Base-by-base conservation (phyloP, 2,113 vertebrate genomes). In the Mystacornis crossleyi region DNA sequence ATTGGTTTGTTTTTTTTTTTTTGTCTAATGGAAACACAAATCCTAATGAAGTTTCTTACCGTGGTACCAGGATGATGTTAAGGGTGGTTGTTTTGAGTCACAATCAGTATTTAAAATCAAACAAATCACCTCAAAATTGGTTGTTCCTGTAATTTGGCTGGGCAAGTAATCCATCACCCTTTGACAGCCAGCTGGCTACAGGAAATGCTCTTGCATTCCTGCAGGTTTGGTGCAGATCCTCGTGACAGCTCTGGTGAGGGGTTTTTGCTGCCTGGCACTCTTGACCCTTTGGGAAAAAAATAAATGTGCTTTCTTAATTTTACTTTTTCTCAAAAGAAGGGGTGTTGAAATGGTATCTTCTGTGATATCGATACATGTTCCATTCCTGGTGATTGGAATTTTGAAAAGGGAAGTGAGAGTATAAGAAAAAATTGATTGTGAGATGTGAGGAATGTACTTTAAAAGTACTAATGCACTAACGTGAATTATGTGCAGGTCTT, bases 1-100 rank as follows among this genome's bases (percentile, higher is more conserved):
- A 16, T 70, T 40, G 18, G 0, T 0, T 0, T n/a, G n/a, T n/a
- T n/a, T n/a, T n/a, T n/a, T n/a, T n/a, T 9, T 50, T 72, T 82
- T 29, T 40, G 10, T 50, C 43, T 67, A 71, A 47, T 38, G 24
- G 45, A 82, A 91, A 8, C 23, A 34, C 24, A 75, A 69, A 82
- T 42, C 51, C 16, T 61, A n/a, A 20, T 36, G 12, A 74, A 60
- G 14, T 54, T 11, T 38, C 23, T 50, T 65, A 66, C 16, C 31
- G 21, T 1, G 2, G 6, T 61, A 72, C 43, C 33, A 28, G n/a
- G 40, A 71, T 80, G 42, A 60, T 36, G 21, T 91, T 89, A 55
- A 86, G 36, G n/a, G 18, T 48, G 21, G 10, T 23, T 31, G 38
- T 70, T 94, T 60, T 77, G 38, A 81, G 53, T 70, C 21, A 7